Evolutionary conservation across 2,797 vertebrate genomes (phyloP).

Genomic region (Periophthalmus magnuspinnatus): DNA sequence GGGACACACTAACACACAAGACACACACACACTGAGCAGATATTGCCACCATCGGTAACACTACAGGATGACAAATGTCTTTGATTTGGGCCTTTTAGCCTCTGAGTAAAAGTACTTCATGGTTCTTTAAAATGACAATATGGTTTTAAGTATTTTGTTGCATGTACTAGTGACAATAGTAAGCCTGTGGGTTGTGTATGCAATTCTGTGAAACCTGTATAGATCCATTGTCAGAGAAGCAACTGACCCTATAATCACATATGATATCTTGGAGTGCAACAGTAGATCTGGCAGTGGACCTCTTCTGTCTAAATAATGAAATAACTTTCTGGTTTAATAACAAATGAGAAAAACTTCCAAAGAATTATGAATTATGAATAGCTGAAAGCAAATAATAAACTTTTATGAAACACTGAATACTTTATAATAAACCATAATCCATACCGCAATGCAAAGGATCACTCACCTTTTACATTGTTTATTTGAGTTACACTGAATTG

Average conservation of each 20-base stretch:
- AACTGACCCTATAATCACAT: too few relatives aligned
- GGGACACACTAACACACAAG: conserved; percentile 5
- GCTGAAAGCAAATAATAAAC: neutral
- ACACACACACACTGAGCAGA: neutral
- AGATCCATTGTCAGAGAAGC: too few relatives aligned
- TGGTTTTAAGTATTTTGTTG: neutral
- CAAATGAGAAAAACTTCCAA: too few relatives aligned
- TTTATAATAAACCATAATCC: neutral
- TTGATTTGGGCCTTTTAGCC: conserved; percentile 1
- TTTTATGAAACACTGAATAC: neutral
- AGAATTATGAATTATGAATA: neutral
- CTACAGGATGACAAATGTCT: conserved; percentile 3
- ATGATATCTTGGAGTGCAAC: neutral
- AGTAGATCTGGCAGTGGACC: too few relatives aligned
- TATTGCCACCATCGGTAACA: neutral
- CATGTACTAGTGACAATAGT: neutral
- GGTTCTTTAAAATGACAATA: neutral
- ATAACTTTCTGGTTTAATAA: too few relatives aligned
- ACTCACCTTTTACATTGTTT: neutral
- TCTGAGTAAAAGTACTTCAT: neutral
- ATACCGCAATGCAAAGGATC: neutral
- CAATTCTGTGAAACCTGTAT: too few relatives aligned
- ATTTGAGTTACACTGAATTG: neutral
- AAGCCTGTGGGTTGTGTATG: neutral
- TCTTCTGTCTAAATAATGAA: too few relatives aligned